Evolutionary conservation across 2,113 vertebrate genomes (phyloP).

Genomic region (Myodes glareolus): DNA sequence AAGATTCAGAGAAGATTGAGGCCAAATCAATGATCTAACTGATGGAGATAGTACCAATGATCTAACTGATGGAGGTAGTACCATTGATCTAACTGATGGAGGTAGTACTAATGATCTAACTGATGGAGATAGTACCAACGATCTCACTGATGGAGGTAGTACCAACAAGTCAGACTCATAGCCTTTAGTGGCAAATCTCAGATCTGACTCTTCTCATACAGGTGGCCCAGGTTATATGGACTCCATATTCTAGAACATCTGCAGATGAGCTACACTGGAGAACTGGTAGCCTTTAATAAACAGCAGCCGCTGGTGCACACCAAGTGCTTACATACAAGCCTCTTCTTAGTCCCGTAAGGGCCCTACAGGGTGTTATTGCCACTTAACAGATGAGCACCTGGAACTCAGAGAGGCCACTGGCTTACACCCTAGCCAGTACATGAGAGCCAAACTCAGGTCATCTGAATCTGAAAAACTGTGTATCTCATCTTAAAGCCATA

Average conservation of each 20-base stretch:
- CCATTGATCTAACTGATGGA: too few relatives aligned
- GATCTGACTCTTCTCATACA: background rate
- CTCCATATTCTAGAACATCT: background rate
- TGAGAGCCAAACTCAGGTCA: background rate
- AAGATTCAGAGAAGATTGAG: background rate
- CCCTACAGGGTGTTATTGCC: background rate
- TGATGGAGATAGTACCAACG: background rate
- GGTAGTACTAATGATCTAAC: background rate
- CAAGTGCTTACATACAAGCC: background rate
- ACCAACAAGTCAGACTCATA: background rate
- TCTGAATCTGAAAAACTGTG: background rate
- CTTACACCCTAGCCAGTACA: background rate
- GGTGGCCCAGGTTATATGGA: background rate
- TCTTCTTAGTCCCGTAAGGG: background rate
- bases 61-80: too few relatives aligned
- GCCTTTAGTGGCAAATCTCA: background rate
- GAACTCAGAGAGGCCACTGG: background rate
- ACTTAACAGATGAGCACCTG: background rate
- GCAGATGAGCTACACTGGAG: background rate
- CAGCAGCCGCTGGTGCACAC: background rate
- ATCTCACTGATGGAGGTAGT: too few relatives aligned
- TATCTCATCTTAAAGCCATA: background rate
- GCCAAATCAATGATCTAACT: background rate
- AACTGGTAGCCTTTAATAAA: background rate
- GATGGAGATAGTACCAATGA: background rate